phyloP scores from a whole-genome alignment of 2,797 vertebrate species.

The Phataginus tetradactyla region DNA sequence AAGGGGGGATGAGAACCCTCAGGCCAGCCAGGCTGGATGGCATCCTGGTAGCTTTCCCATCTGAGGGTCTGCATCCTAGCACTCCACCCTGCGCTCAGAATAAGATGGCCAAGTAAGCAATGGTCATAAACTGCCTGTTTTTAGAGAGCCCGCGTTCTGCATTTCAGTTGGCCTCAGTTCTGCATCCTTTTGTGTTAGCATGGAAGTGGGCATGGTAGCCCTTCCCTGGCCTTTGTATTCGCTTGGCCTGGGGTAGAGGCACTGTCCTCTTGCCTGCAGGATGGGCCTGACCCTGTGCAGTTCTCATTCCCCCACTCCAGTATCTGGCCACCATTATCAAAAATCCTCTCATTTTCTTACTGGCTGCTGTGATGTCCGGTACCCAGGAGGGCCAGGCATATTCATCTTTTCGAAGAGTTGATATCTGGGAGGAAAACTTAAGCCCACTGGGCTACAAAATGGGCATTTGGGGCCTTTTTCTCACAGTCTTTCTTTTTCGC shows the following conservation, averaged over 20 bases:
- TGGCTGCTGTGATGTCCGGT: not conserved
- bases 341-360: not conserved
- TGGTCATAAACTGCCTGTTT: not conserved
- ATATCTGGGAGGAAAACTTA: not conserved
- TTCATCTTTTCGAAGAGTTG: not conserved
- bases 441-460: too few species aligned
- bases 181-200: not conserved
- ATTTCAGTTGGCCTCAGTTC: not conserved
- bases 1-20: not conserved
- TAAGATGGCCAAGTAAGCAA: not conserved
- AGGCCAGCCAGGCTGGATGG: not conserved
- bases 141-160: not conserved
- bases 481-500: not conserved
- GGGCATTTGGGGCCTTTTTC: not conserved
- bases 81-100: not conserved
- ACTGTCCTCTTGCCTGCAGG: not conserved
- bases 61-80: not conserved
- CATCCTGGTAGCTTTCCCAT: not conserved
- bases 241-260: not conserved
- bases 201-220: not conserved
- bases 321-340: not conserved
- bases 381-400: not conserved
- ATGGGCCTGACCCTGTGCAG: not conserved
- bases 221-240: not conserved
- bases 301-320: too few species aligned